Percentiles rank a stretch among this genome's conserved stretches.
Conservation (phyloP, 2,888 invertebrate species). For the Diplazon laetatorius region DNA sequence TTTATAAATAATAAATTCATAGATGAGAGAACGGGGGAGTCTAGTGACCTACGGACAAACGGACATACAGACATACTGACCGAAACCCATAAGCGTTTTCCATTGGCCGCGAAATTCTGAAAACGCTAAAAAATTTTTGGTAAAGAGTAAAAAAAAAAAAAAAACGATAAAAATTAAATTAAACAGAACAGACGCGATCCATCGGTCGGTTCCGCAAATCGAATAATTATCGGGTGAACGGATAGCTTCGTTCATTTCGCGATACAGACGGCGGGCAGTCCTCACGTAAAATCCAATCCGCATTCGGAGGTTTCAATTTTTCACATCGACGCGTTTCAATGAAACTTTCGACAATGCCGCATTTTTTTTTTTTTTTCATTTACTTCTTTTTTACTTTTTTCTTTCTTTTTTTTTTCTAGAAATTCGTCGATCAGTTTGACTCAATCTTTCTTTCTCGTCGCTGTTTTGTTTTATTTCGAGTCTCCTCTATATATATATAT, state of each 20-base stretch:
- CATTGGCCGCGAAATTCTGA: too few species aligned
- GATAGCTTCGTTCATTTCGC: slow-evolving; percentile 39
- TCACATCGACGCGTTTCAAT: slow-evolving; percentile 36
- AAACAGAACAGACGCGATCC: slow-evolving; percentile 10
- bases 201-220: slow-evolving; percentile 37
- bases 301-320: slow-evolving; percentile 48
- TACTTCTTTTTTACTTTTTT: slow-evolving; percentile 11
- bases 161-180: too few species aligned
- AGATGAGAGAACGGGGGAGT: too few species aligned
- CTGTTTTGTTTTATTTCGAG: background rate
- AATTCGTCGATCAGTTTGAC: background rate
- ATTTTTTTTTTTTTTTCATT: slow-evolving; percentile 5
- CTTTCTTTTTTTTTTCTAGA: slow-evolving; percentile 3
- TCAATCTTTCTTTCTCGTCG: background rate
- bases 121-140: too few species aligned
- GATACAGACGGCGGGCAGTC: too few species aligned
- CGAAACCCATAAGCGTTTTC: too few species aligned
- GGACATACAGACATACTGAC: too few species aligned
- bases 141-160: slow-evolving; percentile 27
- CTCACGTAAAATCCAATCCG: background rate
- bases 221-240: slow-evolving; percentile 33
- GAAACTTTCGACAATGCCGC: slow-evolving; percentile 46
- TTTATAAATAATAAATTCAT: too few species aligned
- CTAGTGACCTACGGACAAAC: too few species aligned
- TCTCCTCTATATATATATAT: background rate